Percentiles rank a stretch among this genome's conserved stretches.
Evolutionary conservation across 2,888 invertebrate species (phyloP).

Genomic region (Melanotus villosus): DNA sequence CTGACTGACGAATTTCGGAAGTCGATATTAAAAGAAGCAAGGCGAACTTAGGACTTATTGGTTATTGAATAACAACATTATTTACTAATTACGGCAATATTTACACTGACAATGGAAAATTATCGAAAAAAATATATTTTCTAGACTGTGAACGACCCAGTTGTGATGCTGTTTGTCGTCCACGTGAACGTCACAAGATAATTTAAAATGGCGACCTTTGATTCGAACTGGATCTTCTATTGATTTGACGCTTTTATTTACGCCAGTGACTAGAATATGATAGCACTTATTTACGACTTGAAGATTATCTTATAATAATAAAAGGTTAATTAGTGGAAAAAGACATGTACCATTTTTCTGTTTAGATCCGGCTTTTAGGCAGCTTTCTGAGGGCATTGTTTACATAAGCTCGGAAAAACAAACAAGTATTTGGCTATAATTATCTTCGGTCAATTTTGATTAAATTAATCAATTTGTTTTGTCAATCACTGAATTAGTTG

Average conservation of each 20-base stretch:
- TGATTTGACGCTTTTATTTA: conserved; percentile 22
- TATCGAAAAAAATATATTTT: conserved; percentile 6
- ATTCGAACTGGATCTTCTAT: conserved; percentile 25
- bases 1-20: not conserved
- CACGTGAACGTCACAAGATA: conserved; percentile 28
- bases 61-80: not conserved
- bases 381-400: too few relatives aligned
- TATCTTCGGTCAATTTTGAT: too few relatives aligned
- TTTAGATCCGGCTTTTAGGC: conserved; percentile 2
- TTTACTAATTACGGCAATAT: not conserved
- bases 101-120: conserved; percentile 7
- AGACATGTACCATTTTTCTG: not conserved
- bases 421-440: too few relatives aligned
- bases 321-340: conserved; percentile 2
- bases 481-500: too few relatives aligned
- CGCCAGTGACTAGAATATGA: conserved; percentile 7
- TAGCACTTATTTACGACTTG: conserved; percentile 24
- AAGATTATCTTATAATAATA: conserved; percentile 13
- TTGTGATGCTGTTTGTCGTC: conserved; percentile 2
- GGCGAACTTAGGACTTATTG: not conserved
- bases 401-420: too few relatives aligned
- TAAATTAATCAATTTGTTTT: too few relatives aligned
- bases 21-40: not conserved
- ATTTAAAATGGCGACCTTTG: conserved; percentile 36
- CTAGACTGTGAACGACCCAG: conserved; percentile 39